Evolutionary conservation across 2,797 vertebrate genomes (phyloP).

Genomic region (Sebastes matsubarae): DNA sequence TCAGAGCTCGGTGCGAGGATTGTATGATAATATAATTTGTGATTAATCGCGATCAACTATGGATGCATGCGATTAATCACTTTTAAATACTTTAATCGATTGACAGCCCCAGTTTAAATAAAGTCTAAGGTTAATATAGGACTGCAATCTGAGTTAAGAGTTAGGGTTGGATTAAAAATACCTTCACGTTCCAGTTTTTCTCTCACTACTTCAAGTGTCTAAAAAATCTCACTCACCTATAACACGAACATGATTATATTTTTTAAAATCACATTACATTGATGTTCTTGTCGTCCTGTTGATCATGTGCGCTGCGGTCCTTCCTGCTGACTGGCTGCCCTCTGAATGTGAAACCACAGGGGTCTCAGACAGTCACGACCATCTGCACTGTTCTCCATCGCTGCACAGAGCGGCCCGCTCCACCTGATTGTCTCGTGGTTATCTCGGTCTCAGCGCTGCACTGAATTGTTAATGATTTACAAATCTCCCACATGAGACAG

Average conservation of each 20-base stretch:
- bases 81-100: too few species aligned
- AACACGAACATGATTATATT: background rate
- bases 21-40: too few species aligned
- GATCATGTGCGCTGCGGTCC: background rate
- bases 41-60: too few species aligned
- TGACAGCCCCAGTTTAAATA: background rate
- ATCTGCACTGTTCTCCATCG: conserved; percentile 20
- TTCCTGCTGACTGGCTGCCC: background rate
- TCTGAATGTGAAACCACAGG: conserved; percentile 1
- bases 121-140: background rate
- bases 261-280: background rate
- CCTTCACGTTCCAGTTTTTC: background rate
- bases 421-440: conserved; percentile 48
- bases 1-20: too few species aligned
- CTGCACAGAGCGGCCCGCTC: conserved; percentile 17
- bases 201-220: background rate
- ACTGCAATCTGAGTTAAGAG: too few species aligned
- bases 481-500: conserved; percentile 34
- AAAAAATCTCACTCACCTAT: background rate
- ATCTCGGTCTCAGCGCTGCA: background rate
- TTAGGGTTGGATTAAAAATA: background rate
- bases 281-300: background rate
- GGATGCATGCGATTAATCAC: too few species aligned
- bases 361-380: conserved; percentile 12
- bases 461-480: conserved; percentile 11